phyloP scores from a whole-genome alignment of 2,113 vertebrate species.

The Apeltes quadracus region DNA sequence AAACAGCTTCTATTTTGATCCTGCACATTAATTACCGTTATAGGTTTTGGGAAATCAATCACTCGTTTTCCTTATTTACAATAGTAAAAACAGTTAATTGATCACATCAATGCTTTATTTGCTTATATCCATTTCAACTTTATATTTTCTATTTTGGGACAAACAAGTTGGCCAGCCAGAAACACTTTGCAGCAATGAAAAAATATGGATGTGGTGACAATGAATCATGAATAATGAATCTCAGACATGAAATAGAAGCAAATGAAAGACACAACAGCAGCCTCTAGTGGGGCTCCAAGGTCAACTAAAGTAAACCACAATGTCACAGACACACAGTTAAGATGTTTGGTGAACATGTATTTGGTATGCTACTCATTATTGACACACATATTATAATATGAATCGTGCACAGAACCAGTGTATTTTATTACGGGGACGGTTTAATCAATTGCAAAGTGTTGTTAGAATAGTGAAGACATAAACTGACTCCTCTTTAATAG shows the following conservation, averaged over 20 bases:
- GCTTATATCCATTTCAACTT: background rate
- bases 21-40: background rate
- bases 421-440: background rate
- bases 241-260: background rate
- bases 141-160: background rate
- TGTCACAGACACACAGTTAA: background rate
- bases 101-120: constrained; percentile 4
- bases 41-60: background rate
- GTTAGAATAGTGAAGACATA: background rate
- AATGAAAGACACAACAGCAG: constrained; percentile 49
- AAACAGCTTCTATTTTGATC: background rate
- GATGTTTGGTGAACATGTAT: constrained; percentile 11
- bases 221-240: constrained; percentile 20
- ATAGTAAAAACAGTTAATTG: constrained; percentile 5
- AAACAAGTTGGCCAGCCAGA: background rate
- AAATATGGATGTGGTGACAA: constrained; percentile 14
- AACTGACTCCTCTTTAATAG: constrained; percentile 11
- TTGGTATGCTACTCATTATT: constrained; percentile 11
- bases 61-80: background rate
- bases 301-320: background rate
- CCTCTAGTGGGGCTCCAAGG: constrained; percentile 47
- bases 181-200: background rate
- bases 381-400: background rate
- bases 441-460: background rate
- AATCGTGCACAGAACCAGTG: background rate